Conservation (phyloP, 2,888 invertebrate species). For the Tenthredo mesomela region DNA sequence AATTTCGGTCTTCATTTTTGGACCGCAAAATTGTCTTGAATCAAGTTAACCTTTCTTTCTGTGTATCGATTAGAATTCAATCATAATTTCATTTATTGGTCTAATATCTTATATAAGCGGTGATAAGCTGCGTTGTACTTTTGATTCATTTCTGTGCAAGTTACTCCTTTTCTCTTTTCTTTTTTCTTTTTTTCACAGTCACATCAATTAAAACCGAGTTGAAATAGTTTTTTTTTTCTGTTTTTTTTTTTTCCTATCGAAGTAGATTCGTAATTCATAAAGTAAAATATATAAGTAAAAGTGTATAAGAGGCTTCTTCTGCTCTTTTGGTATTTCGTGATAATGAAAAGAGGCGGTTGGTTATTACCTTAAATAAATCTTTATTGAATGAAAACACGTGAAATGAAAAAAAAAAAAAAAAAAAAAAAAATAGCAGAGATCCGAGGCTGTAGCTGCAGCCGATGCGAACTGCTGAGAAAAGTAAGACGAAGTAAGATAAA, state of each 20-base stretch:
- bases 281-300: slow-evolving; percentile 17
- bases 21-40: too few relatives aligned
- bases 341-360: slow-evolving; percentile 13
- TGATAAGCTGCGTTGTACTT: background rate
- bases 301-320: background rate
- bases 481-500: slow-evolving; percentile 20
- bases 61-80: background rate
- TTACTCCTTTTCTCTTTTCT: background rate
- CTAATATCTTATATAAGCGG: background rate
- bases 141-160: background rate
- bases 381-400: slow-evolving; percentile 38
- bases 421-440: slow-evolving; percentile 37
- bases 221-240: background rate
- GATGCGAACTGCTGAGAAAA: background rate
- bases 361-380: slow-evolving; percentile 36
- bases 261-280: background rate
- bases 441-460: background rate
- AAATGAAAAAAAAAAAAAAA: slow-evolving; percentile 45
- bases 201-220: slow-evolving; percentile 9
- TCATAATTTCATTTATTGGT: background rate
- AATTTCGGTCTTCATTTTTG: too few relatives aligned
- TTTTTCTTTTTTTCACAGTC: background rate
- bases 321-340: background rate
- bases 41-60: too few relatives aligned
- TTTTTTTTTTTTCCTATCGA: background rate